A percentile compares a stretch with the other conserved stretches of the same genome.
Conservation (phyloP, 2,113 vertebrate species). For the Perca schrenkii region DNA sequence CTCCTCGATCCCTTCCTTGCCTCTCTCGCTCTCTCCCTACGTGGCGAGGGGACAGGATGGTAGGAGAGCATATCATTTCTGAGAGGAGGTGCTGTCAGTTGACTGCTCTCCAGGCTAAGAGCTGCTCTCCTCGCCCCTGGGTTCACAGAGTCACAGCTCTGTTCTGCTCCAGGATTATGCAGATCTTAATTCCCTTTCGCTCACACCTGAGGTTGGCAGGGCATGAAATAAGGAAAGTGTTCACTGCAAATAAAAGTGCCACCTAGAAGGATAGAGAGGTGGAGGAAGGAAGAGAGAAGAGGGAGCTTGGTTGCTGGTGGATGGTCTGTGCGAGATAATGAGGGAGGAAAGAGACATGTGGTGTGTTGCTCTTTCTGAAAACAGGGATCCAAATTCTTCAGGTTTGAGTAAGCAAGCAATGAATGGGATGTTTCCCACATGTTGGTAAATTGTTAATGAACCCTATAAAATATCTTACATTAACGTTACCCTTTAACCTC, state of each 20-base stretch:
- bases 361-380: background rate
- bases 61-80: slow-evolving; percentile 70
- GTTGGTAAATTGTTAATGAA: slow-evolving; percentile 5
- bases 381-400: background rate
- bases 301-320: slow-evolving; percentile 4
- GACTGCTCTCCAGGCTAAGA: slow-evolving; percentile 65
- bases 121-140: slow-evolving; percentile 57
- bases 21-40: slow-evolving; percentile 1
- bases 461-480: background rate
- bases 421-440: background rate
- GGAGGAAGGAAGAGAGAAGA: background rate
- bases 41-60: slow-evolving; percentile 15
- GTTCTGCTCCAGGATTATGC: slow-evolving; percentile 79
- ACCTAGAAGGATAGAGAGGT: slow-evolving; percentile 29
- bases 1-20: slow-evolving; percentile 3
- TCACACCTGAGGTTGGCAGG: slow-evolving; percentile 82
- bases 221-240: slow-evolving; percentile 83
- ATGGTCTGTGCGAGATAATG: slow-evolving; percentile 18
- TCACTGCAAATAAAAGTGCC: slow-evolving; percentile 75
- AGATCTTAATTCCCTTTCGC: slow-evolving; percentile 77
- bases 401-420: background rate
- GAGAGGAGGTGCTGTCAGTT: slow-evolving; percentile 66
- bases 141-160: slow-evolving; percentile 64
- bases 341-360: background rate
- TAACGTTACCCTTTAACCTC: background rate